Percentiles rank a stretch among this genome's conserved stretches.
Evolutionary conservation across 2,113 vertebrate species (phyloP).

Genomic region (Zapornia atra): DNA sequence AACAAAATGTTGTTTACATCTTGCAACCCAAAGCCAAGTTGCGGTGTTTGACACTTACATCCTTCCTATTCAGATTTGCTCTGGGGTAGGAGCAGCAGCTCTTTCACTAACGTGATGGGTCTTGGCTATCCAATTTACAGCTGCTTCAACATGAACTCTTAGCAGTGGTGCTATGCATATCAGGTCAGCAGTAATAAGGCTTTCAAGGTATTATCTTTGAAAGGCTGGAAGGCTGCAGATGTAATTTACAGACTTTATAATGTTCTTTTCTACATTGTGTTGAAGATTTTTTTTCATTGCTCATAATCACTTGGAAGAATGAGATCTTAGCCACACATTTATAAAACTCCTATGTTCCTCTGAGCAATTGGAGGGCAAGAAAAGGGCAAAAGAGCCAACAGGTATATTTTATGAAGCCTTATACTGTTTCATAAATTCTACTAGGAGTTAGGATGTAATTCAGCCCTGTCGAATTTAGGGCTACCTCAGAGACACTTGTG

Average conservation of each 20-base stretch:
- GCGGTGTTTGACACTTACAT: background rate
- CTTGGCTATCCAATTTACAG: background rate
- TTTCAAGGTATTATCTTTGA: background rate
- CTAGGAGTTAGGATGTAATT: background rate
- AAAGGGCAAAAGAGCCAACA: background rate
- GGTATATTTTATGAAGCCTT: background rate
- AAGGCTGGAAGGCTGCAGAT: background rate
- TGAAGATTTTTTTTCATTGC: background rate
- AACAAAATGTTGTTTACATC: background rate
- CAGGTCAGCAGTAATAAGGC: background rate
- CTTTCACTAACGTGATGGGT: background rate
- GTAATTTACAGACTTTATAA: background rate
- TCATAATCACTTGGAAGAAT: background rate
- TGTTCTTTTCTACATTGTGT: background rate
- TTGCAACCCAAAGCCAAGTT: background rate
- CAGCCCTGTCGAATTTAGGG: accelerated
- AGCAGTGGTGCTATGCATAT: too few species aligned
- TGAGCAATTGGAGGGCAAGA: background rate
- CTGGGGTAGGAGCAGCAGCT: background rate
- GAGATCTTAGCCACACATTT: background rate
- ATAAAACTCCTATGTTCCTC: background rate
- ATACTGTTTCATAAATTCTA: background rate
- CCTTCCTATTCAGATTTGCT: background rate
- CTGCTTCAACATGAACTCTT: background rate
- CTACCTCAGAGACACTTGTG: background rate